Conservation (phyloP, 2,888 invertebrate species). For the Axea sp. region DNA sequence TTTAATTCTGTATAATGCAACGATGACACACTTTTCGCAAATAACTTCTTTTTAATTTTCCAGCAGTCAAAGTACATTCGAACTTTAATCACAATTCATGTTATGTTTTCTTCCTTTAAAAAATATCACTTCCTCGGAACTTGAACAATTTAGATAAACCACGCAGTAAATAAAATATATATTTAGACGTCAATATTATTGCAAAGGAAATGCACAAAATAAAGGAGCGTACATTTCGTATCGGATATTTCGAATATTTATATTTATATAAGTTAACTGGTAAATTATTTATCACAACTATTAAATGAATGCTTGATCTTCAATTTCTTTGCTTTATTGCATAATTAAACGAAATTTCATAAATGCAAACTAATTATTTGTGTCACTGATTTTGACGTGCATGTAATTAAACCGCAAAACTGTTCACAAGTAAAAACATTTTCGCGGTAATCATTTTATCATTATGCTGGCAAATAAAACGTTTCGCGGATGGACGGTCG, state of each 20-base stretch:
- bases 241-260: too few species aligned
- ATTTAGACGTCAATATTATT: too few species aligned
- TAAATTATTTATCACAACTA: too few species aligned
- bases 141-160: too few species aligned
- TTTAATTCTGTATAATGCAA: constrained; percentile 16
- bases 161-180: too few species aligned
- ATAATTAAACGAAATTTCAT: constrained; percentile 2
- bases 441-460: constrained; percentile 16
- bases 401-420: constrained; percentile 18
- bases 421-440: constrained; percentile 12
- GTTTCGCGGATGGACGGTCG: not conserved
- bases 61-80: not conserved
- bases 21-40: constrained; percentile 9
- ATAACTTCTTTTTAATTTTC: constrained; percentile 11
- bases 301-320: too few species aligned
- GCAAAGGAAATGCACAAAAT: too few species aligned
- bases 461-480: constrained; percentile 5
- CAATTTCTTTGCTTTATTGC: not conserved
- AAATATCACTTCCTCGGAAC: too few species aligned
- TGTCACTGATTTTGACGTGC: constrained; percentile 4
- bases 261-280: too few species aligned
- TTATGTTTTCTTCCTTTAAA: too few species aligned
- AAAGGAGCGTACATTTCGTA: too few species aligned
- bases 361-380: constrained; percentile 14
- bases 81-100: not conserved